Evolutionary conservation across 1,140 invertebrate species (phyloP).

Genomic region (Calliphora vicina): DNA sequence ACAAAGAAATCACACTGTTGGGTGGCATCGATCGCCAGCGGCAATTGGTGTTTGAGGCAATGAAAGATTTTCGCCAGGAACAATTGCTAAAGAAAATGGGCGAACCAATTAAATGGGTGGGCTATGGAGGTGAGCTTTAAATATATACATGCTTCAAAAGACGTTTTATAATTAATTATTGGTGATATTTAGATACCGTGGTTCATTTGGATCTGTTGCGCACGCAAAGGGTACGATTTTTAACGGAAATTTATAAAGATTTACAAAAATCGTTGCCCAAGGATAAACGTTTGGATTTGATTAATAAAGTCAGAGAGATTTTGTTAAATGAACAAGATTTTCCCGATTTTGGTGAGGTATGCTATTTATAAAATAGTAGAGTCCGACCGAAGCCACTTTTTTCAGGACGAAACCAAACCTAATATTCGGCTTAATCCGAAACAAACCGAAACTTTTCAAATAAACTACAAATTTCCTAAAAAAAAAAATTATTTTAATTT

Average conservation of each 20-base stretch:
- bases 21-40: conserved; percentile 67
- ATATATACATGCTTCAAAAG: not conserved
- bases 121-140: conserved; percentile 55
- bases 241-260: conserved; percentile 66
- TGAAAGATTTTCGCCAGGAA: conserved; percentile 64
- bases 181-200: conserved; percentile 48
- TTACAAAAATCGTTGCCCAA: conserved; percentile 47
- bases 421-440: too few relatives aligned
- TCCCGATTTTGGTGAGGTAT: conserved; percentile 55
- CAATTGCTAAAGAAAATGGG: conserved; percentile 65
- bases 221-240: conserved; percentile 68
- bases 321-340: conserved; percentile 51
- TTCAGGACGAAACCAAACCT: too few relatives aligned
- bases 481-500: too few relatives aligned
- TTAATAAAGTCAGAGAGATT: conserved; percentile 48
- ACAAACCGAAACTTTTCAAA: too few relatives aligned
- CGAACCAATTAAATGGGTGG: conserved; percentile 67
- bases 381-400: not conserved
- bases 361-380: not conserved
- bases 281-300: conserved; percentile 47
- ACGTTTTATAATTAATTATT: not conserved
- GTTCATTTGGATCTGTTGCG: conserved; percentile 69
- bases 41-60: conserved; percentile 50
- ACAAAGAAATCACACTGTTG: conserved; percentile 70
- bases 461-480: too few relatives aligned